Evolutionary conservation across 2,113 vertebrate genomes (phyloP), one percentile per base, ranked within the genome.

Genomic region (Danionella cerebrum): DNA sequence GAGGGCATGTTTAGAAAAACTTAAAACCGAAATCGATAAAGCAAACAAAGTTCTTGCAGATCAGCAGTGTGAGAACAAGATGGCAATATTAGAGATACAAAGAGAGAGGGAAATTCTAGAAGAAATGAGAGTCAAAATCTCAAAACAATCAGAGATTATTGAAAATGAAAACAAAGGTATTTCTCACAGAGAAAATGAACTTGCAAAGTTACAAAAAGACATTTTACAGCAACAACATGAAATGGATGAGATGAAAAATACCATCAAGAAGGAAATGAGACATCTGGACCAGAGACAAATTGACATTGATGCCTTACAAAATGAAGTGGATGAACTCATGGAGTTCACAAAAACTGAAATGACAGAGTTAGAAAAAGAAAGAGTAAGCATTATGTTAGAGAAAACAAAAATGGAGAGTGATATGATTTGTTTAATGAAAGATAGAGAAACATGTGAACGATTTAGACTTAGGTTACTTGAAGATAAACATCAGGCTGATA

Each of bases 161-260:
- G 38, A 69, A 12, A 41, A 54, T 18, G 69, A 77, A 22, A 76
- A 54, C 4, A 64, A 75, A 9, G 39, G 79, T 67, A 70, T 80
- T 11, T 69, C 16, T 12, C 5, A 2, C 6, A 52, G 48, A 51
- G 27, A 60, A 53, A 51, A 18, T 29, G 41, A 47, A 14, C 27
- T 75, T 41, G 22, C 75, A 6, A 55, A 69, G 69, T 50, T 84
- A 6, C 52, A 76, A 18, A 29, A 57, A 59, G 54, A 71, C 25
- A 31, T 63, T 19, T 18, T 42, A 11, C 33, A 42, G 54, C 68
- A 64, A 45, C 59, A 70, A 11, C 11, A 54, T n/a, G 69, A 64
- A 21, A 55, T 67, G 51, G 51, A 67, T 24, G 65, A 45, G 22
- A 8, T 70, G 14, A 60, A 45, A 27, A 60, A 60, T 16, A 55